Percentiles rank a stretch among this genome's conserved stretches.
Conservation (phyloP, 2,797 vertebrate genomes). For the Arctocebus calabarensis region DNA sequence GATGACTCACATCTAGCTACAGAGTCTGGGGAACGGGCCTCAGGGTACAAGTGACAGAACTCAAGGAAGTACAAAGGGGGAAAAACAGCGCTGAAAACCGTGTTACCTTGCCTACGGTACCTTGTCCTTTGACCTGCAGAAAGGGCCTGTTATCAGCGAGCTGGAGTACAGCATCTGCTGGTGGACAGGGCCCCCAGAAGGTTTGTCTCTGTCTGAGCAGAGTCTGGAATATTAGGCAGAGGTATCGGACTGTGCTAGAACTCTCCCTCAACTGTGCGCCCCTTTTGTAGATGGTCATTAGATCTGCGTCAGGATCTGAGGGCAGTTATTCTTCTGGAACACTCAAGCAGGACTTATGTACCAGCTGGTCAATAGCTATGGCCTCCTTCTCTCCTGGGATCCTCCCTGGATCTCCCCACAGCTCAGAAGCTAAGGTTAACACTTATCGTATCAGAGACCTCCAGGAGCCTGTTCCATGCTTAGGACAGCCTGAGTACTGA, state of each 20-base stretch:
- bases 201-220: background rate
- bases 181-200: background rate
- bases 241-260: background rate
- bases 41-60: background rate
- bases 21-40: background rate
- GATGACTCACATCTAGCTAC: conserved; percentile 56
- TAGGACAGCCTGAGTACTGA: background rate
- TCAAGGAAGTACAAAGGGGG: background rate
- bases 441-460: too few relatives aligned
- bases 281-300: accelerated
- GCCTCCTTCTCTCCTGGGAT: background rate
- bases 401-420: background rate
- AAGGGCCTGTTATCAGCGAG: background rate
- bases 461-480: background rate
- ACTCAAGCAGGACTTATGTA: background rate
- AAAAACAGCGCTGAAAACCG: background rate
- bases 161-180: accelerated
- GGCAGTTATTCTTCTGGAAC: background rate
- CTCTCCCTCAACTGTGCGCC: background rate
- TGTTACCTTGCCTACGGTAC: background rate
- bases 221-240: background rate
- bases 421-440: background rate
- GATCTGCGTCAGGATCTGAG: background rate
- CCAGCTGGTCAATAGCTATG: background rate
- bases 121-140: background rate